Base-by-base conservation (phyloP, 2,113 vertebrate species). In the Platanista minor region DNA sequence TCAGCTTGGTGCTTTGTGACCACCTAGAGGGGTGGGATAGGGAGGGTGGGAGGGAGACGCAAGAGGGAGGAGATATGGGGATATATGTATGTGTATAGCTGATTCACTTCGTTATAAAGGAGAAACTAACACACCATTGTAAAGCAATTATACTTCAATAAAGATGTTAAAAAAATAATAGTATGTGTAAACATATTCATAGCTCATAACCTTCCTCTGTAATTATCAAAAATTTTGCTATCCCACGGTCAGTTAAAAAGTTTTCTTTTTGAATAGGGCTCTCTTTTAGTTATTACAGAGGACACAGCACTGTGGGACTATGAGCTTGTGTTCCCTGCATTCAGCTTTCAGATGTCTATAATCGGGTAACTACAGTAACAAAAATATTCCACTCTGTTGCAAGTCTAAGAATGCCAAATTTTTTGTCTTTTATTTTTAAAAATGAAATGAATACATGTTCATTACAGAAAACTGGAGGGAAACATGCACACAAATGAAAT, bases 211-310 rank as follows among this genome's bases (percentile, higher is more conserved):
- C n/a, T 86, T 86, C 13, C 39, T 90, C 61, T 90, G 5, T 92
- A 95, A 97, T 71, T 95, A 87, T 83, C 13, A 93, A 90, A 95
- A 75, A 43, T 6, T 69, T 71, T 57, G 33, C 78, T 77, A 49
- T 83, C 10, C 67, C 25, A 64, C 0, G 11, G 6, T 39, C 43
- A 95, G 31, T 62, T 93, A 62, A 82, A 54, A 61, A 61, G 43
- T 67, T 72, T 52, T 52, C 23, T 82, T 81, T 77, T 90, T 67
- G 89, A 87, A 74, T 17, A 67, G 66, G 8, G 33, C 25, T 29
- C 18, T 43, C 31, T 92, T 84, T 92, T 84, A 17, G 11, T 91
- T 83, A 75, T 67, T 54, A 46, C 43, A 62, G 52, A 96, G 17
- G 31, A 13, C 31, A 61, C 31, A 69, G 77, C 61, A 14, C 66